Evolutionary conservation across 2,888 invertebrate species (phyloP), one percentile per base, ranked within the genome.

Genomic region (Andricus curvator): DNA sequence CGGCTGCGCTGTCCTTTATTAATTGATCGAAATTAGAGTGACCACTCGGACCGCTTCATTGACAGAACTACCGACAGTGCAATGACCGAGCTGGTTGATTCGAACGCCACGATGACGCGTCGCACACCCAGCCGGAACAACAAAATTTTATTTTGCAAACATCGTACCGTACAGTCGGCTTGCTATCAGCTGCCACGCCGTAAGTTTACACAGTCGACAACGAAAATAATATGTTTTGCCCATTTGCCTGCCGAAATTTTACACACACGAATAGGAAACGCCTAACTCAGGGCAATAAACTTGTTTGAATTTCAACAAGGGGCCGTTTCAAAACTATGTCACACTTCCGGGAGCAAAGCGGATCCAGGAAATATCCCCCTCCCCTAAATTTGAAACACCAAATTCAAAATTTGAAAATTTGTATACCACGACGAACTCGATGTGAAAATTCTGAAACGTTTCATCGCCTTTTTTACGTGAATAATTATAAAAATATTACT

Each of bases 1-100:
- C 70, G 48, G 82, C 79, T 83, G 84, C 76, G 56, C 81, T 17
- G 77, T 82, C 83, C 87, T 86, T 89, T 87, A 89, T 91, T 92
- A 91, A 91, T 92, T 91, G 90, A 92, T 92, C 90, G 90, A 90
- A 91, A 92, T 92, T 89, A 89, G 89, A 89, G 88, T 87, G 89
- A 87, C 86, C 89, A 85, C 86, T 87, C 84, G 85, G 88, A 82
- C 83, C 82, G 86, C 86, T 87, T 90, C 88, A 89, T 90, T 89
- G 90, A 89, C 89, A 87, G 89, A 88, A 87, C 84, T 81, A 80
- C 84, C 85, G 85, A 84, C 88, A 85, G 91, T 89, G 90, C 91
- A 91, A 90, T 89, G 91, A 91, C 90, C 91, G 89, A 83, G 83
- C 86, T 37, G 37, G 88, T 88, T 89, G 88, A 90, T 90, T 90